Percentiles rank a stretch among this genome's conserved stretches.
Conservation (phyloP, 2,797 vertebrate genomes). For the Gorsachius magnificus region DNA sequence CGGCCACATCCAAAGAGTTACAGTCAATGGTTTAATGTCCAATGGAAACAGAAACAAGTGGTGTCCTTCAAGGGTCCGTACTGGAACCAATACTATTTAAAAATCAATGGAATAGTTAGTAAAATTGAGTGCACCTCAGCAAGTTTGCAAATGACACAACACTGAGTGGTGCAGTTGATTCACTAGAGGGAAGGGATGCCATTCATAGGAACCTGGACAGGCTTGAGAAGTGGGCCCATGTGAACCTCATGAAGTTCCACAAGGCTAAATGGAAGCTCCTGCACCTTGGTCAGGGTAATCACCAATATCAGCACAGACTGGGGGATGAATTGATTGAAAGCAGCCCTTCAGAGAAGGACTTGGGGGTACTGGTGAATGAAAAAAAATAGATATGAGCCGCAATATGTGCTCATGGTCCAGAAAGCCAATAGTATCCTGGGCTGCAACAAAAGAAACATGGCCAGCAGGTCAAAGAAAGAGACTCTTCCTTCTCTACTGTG, state of each 20-base stretch:
- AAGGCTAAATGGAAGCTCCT: neutral
- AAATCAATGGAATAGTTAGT: neutral
- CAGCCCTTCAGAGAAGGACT: fast-evolving
- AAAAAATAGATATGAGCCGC: neutral
- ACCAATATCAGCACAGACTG: neutral
- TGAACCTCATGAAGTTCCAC: neutral
- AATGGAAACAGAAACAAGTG: neutral
- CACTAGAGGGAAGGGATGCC: neutral
- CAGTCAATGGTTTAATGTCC: neutral
- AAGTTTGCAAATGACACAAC: neutral
- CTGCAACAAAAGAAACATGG: neutral
- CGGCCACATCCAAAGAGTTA: neutral
- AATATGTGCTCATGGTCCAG: neutral
- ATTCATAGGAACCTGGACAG: neutral
- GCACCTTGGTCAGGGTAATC: neutral
- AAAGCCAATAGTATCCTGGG: neutral
- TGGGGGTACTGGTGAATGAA: neutral
- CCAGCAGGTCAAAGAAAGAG: neutral
- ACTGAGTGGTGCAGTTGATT: neutral
- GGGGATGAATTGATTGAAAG: neutral
- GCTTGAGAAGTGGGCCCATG: neutral
- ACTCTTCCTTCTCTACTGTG: neutral
- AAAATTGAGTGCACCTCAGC: neutral
- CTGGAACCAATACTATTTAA: neutral
- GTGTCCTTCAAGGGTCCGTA: neutral